Evolutionary conservation across 2,113 vertebrate genomes (phyloP).

Genomic region (Colaptes auratus): DNA sequence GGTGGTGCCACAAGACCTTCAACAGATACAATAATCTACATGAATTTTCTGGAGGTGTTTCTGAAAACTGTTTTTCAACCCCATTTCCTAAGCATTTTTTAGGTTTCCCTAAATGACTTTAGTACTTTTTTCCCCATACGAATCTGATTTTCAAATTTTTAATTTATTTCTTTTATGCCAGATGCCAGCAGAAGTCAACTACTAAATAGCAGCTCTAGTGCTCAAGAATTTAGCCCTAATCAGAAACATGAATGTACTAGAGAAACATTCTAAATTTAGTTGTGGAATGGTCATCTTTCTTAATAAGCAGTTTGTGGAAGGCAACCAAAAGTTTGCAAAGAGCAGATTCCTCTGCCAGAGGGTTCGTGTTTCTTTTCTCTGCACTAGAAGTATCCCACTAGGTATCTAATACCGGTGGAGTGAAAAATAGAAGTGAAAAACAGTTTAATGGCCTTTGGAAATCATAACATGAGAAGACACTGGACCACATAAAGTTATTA

Average conservation of each 20-base stretch:
- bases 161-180: neutral
- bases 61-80: neutral
- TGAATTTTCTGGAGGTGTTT: neutral
- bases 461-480: neutral
- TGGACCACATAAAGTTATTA: neutral
- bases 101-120: neutral
- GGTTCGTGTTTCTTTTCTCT: neutral
- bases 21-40: neutral
- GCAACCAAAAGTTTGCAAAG: neutral
- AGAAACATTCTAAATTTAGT: neutral
- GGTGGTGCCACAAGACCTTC: neutral
- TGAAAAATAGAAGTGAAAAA: neutral
- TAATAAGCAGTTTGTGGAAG: neutral
- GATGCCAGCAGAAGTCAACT: neutral
- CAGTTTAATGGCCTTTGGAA: neutral
- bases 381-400: neutral
- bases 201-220: neutral
- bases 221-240: neutral
- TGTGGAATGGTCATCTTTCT: neutral
- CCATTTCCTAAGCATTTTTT: neutral
- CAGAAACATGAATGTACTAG: neutral
- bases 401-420: neutral
- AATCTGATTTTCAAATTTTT: neutral
- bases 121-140: neutral
- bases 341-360: fast-evolving